Evolutionary conservation across 2,113 vertebrate genomes (phyloP).

Genomic region (Myiozetetes cayanensis): DNA sequence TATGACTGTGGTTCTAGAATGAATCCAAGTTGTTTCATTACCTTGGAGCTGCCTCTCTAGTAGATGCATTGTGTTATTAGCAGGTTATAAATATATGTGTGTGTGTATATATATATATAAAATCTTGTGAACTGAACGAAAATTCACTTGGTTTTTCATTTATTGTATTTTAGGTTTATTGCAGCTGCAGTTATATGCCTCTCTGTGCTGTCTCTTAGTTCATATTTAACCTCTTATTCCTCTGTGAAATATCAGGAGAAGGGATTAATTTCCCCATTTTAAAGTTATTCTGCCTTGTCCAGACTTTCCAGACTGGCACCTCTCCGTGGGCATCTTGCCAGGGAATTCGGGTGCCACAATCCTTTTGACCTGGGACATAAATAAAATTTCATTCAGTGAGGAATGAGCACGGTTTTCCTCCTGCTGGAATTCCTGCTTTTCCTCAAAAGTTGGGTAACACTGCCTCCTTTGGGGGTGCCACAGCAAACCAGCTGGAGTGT

Average conservation of each 20-base stretch:
- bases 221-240: neutral
- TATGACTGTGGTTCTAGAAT: neutral
- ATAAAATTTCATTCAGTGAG: neutral
- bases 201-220: neutral
- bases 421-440: neutral
- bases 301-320: neutral
- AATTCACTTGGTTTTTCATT: neutral
- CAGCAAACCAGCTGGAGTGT: neutral
- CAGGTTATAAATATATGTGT: neutral
- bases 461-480: slow-evolving; percentile 3
- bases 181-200: neutral
- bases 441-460: neutral
- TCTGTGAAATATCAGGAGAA: neutral
- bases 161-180: neutral
- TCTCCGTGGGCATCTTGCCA: neutral
- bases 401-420: neutral
- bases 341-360: neutral
- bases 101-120: neutral
- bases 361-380: neutral
- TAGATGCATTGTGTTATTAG: neutral
- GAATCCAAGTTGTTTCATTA: neutral
- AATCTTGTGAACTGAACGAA: neutral
- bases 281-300: neutral
- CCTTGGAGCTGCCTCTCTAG: neutral
- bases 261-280: neutral